Percentiles rank a stretch among this genome's conserved stretches.
Conservation (phyloP, 2,113 vertebrate species). For the Psophia crepitans region DNA sequence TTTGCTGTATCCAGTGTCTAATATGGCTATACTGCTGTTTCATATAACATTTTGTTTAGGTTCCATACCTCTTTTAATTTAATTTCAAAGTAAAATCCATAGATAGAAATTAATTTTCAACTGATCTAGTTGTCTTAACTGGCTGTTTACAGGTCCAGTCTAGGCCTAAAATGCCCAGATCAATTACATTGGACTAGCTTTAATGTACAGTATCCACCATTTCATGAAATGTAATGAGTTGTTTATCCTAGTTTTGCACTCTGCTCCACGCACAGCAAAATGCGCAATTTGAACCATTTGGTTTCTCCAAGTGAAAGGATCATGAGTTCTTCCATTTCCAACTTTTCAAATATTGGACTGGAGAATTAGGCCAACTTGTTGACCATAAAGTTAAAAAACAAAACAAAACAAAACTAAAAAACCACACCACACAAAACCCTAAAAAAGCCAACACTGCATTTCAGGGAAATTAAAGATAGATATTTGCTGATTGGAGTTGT, state of each 20-base stretch:
- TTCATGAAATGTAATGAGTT: background rate
- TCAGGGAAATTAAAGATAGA: background rate
- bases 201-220: background rate
- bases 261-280: background rate
- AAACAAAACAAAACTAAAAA: no score
- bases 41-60: background rate
- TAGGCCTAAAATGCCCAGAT: background rate
- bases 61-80: background rate
- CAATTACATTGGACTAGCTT: background rate
- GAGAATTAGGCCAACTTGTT: background rate
- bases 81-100: background rate
- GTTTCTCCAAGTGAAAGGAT: background rate
- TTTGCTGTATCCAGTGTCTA: background rate
- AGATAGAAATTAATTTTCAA: background rate
- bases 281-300: background rate
- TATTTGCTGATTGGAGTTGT: background rate
- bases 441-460: background rate
- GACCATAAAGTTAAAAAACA: background rate
- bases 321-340: background rate
- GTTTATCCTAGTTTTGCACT: background rate
- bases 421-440: background rate
- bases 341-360: background rate
- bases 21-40: background rate
- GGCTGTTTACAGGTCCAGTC: background rate
- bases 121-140: background rate